These are phyloP conservation scores for Syngnathus acus DNA, from an alignment of 2,797 vertebrate genomes.

Conservation along the genomic window DNA sequence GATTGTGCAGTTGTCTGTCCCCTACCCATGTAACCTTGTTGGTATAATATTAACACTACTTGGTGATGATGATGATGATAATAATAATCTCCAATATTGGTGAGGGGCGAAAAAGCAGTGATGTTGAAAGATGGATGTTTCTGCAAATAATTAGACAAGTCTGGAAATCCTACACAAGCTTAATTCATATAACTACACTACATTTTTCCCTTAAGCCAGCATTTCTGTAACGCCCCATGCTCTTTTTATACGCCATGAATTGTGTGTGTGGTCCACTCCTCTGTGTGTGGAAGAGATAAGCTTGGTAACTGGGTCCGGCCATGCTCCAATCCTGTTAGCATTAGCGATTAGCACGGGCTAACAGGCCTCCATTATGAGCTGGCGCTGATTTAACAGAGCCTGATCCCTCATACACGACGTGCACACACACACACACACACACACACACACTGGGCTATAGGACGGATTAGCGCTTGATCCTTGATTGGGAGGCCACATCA, in stretches of 20 bases:
- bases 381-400: constrained; percentile 42
- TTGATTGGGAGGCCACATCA: constrained; percentile 57
- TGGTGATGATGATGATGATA: not conserved
- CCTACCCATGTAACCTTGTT: not conserved
- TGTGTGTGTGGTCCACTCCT: constrained; percentile 19
- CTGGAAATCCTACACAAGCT: constrained; percentile 49
- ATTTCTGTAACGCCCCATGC: constrained; percentile 27
- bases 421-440: constrained; percentile 15
- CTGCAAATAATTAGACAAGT: constrained; percentile 45
- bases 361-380: constrained; percentile 54
- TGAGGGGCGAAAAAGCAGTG: constrained; percentile 6
- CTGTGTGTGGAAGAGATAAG: constrained; percentile 45
- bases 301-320: constrained; percentile 49
- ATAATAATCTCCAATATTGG: constrained; percentile 24
- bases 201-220: constrained; percentile 55
- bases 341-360: constrained; percentile 62
- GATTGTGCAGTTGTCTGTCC: not conserved
- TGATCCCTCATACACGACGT: constrained; percentile 34
- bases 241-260: constrained; percentile 29
- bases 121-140: constrained; percentile 32
- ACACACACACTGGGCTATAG: constrained; percentile 43
- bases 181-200: constrained; percentile 54
- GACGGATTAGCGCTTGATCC: constrained; percentile 64
- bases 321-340: constrained; percentile 66
- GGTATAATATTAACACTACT: not conserved